A percentile compares a stretch with the other conserved stretches of the same genome.
These are phyloP conservation scores for Chironomus tentans DNA, from an alignment of 2,888 invertebrate genomes.

Conservation along the genomic window DNA sequence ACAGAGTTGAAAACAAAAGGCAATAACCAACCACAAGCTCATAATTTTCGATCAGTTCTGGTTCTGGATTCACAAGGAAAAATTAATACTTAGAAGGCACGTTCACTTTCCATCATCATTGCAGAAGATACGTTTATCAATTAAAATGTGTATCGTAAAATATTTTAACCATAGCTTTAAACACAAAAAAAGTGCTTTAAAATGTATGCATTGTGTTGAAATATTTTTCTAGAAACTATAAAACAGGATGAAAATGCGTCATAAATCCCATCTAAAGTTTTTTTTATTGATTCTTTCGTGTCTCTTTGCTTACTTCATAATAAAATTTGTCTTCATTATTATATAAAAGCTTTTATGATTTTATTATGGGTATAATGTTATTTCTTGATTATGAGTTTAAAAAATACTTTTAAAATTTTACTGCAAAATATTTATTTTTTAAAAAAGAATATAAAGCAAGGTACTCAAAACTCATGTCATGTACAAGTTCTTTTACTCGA, in stretches of 20 bases:
- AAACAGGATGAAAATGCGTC: slow-evolving; percentile 10
- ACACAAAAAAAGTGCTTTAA: too few relatives aligned
- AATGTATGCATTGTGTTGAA: neutral
- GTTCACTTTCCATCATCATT: slow-evolving; percentile 23
- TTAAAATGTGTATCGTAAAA: slow-evolving; percentile 8
- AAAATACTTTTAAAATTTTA: too few relatives aligned
- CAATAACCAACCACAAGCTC: neutral
- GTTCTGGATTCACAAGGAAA: neutral
- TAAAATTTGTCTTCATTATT: neutral
- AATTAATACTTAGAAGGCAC: neutral
- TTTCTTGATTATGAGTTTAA: too few relatives aligned
- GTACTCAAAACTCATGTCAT: too few relatives aligned
- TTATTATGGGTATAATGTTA: too few relatives aligned
- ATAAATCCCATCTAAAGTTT: slow-evolving; percentile 1
- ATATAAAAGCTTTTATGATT: too few relatives aligned
- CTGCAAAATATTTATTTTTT: too few relatives aligned
- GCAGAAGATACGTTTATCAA: slow-evolving; percentile 22
- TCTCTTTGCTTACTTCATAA: neutral
- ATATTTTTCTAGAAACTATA: neutral
- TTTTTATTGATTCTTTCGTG: neutral
- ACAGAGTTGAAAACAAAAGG: neutral
- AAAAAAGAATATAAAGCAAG: too few relatives aligned
- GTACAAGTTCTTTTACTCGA: too few relatives aligned
- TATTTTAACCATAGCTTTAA: neutral
- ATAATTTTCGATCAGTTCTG: slow-evolving; percentile 24